Evolutionary conservation across 2,113 vertebrate species (phyloP).

Genomic region (Brachyhypopomus occidentalis): DNA sequence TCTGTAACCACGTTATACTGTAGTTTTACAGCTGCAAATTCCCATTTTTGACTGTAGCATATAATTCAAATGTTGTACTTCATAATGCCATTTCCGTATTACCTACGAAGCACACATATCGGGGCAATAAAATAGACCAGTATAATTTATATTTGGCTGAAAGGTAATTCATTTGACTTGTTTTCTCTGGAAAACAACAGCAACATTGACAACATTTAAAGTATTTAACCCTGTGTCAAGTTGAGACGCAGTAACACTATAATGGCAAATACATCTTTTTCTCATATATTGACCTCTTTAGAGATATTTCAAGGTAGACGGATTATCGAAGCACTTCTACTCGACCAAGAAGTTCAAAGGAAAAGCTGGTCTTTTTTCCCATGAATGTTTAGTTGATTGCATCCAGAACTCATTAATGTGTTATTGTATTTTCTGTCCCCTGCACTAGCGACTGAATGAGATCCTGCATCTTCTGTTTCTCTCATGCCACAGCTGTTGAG

Average conservation of each 20-base stretch:
- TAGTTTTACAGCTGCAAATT: too few relatives aligned
- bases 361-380: too few relatives aligned
- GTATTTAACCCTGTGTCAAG: too few relatives aligned
- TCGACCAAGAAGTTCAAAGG: neutral
- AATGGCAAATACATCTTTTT: neutral
- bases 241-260: too few relatives aligned
- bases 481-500: conserved; percentile 2
- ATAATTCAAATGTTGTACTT: neutral
- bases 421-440: neutral
- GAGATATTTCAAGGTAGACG: neutral
- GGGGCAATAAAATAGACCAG: neutral
- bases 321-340: neutral
- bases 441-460: neutral
- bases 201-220: too few relatives aligned
- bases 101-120: neutral
- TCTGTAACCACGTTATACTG: neutral
- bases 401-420: too few relatives aligned
- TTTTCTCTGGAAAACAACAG: too few relatives aligned
- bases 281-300: neutral
- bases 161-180: too few relatives aligned
- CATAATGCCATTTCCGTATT: neutral
- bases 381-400: too few relatives aligned
- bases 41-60: neutral
- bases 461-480: neutral
- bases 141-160: too few relatives aligned